These are phyloP conservation scores for Albula glossodonta DNA, from an alignment of 2,113 vertebrate genomes.

Conservation along the genomic window DNA sequence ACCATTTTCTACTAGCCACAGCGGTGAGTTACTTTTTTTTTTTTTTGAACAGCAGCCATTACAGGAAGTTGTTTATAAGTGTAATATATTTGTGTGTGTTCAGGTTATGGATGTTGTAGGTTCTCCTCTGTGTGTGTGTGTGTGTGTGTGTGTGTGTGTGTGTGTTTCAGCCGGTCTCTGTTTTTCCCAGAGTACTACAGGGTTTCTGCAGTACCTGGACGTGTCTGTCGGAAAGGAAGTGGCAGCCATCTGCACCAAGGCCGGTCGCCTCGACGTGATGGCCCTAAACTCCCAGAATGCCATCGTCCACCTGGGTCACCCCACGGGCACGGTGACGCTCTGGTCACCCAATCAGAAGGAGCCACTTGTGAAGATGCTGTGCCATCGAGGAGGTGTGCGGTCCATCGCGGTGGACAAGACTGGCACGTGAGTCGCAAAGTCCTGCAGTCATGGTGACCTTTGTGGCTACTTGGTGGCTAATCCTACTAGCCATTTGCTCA, in stretches of 20 bases:
- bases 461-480: not conserved
- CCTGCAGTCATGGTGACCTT: not conserved
- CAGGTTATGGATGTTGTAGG: not conserved
- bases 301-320: constrained; percentile 82
- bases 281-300: constrained; percentile 84
- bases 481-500: too few species aligned
- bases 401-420: constrained; percentile 79
- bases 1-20: constrained; percentile 81
- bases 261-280: constrained; percentile 81
- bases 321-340: constrained; percentile 81
- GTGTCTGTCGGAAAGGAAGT: constrained; percentile 86
- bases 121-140: not conserved
- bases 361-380: constrained; percentile 83
- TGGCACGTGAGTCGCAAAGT: constrained; percentile 76
- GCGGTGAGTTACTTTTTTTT: constrained; percentile 54
- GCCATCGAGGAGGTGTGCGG: constrained; percentile 79
- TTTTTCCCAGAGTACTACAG: constrained; percentile 72
- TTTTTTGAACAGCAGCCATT: not conserved
- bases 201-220: constrained; percentile 88
- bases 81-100: too few species aligned
- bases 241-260: constrained; percentile 71
- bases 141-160: not conserved
- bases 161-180: not conserved
- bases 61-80: too few species aligned
- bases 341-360: constrained; percentile 87